Percentiles rank a stretch among this genome's conserved stretches.
Evolutionary conservation across 2,113 vertebrate species (phyloP).

Genomic region (Tauraco erythrolophus): DNA sequence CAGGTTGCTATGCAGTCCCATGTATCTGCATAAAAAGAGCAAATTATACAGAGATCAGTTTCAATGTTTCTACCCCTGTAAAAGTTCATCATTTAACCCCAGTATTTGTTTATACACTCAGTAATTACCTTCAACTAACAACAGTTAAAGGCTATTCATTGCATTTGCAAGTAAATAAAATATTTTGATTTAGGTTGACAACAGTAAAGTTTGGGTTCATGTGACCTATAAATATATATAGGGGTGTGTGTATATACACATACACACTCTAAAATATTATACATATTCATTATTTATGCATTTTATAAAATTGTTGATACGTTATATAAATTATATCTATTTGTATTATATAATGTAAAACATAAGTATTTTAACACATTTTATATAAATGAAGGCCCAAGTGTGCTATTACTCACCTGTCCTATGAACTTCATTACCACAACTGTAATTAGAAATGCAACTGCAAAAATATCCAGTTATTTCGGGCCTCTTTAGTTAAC

Average conservation of each 20-base stretch:
- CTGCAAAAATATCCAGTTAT: not conserved
- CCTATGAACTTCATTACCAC: not conserved
- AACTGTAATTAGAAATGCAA: not conserved
- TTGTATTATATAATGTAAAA: not conserved
- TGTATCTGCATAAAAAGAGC: slow-evolving; percentile 79
- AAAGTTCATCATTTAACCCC: not conserved
- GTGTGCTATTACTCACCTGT: not conserved
- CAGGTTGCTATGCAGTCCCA: slow-evolving; percentile 98
- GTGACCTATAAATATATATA: not conserved
- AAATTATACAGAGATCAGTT: not conserved
- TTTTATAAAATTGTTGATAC: not conserved
- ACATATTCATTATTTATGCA: not conserved
- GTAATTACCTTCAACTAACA: not conserved
- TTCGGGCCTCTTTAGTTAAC: not conserved
- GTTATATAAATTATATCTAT: not conserved
- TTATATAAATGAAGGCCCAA: not conserved
- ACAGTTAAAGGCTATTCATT: not conserved
- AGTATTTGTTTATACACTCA: not conserved
- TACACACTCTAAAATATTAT: not conserved
- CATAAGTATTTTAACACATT: not conserved
- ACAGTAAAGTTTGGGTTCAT: not conserved
- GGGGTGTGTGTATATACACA: not conserved
- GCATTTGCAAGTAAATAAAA: not conserved
- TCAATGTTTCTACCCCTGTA: not conserved
- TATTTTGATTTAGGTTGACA: not conserved